These are phyloP conservation scores for Eristalis pertinax DNA, from an alignment of 2,888 invertebrate species.

Conservation along the genomic window DNA sequence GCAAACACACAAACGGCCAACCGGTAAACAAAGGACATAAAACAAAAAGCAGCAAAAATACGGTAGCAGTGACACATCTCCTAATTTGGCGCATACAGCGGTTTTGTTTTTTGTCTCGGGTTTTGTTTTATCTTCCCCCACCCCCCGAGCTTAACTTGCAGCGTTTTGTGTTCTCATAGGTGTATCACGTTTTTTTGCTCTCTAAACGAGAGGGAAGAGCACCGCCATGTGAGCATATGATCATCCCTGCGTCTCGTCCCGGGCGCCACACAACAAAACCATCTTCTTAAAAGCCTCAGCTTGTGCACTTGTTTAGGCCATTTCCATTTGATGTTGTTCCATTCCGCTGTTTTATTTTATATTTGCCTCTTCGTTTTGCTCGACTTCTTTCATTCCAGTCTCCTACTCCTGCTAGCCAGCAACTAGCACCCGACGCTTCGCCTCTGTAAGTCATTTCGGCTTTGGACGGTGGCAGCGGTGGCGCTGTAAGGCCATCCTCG, in stretches of 20 bases:
- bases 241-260: neutral
- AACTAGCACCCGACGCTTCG: constrained; percentile 31
- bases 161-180: constrained; percentile 4
- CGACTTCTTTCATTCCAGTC: constrained; percentile 9
- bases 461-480: constrained; percentile 27
- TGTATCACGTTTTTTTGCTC: constrained; percentile 9
- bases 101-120: neutral
- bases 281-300: constrained; percentile 41
- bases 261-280: neutral
- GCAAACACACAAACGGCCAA: constrained; percentile 27
- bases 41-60: neutral
- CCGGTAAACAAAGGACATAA: constrained; percentile 7
- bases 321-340: constrained; percentile 65
- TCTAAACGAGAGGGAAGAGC: constrained; percentile 18
- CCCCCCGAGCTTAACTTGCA: constrained; percentile 31
- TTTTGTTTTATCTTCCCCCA: neutral
- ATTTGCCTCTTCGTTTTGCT: constrained; percentile 4
- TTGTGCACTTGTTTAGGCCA: constrained; percentile 63
- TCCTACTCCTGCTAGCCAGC: constrained; percentile 28
- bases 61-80: constrained; percentile 54
- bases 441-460: constrained; percentile 43
- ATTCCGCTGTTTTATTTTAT: constrained; percentile 48
- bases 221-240: constrained; percentile 44
- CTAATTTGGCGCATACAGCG: constrained; percentile 63
- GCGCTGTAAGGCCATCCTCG: constrained; percentile 52